Percentiles rank a stretch among this genome's conserved stretches.
phyloP scores from a whole-genome alignment of 2,113 vertebrate species.

The Calyptommatus sinebrachiatus region DNA sequence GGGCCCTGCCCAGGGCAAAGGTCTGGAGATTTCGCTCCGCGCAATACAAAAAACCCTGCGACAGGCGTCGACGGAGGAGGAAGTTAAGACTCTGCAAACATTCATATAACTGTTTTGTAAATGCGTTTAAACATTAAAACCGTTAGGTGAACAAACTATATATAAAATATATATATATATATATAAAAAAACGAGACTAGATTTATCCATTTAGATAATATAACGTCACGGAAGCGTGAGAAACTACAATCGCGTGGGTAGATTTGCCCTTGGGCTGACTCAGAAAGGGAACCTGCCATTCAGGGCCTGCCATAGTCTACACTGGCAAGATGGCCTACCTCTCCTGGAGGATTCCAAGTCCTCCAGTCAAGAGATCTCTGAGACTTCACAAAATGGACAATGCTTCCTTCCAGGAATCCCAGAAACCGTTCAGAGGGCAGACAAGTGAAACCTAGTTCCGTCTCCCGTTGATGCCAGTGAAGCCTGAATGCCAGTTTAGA shows the following conservation, averaged over 20 bases:
- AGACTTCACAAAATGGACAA: background rate
- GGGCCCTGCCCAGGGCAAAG: background rate
- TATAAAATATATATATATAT: conserved; percentile 34
- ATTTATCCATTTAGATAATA: background rate
- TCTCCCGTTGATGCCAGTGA: background rate
- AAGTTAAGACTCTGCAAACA: fast-evolving
- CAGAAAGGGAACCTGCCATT: no score
- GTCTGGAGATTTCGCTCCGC: fast-evolving
- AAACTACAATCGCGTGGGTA: background rate
- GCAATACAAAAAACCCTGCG: fast-evolving
- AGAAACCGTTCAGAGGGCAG: background rate
- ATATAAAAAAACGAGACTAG: background rate
- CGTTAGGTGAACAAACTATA: conserved; percentile 22
- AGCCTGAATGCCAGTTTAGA: background rate
- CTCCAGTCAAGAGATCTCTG: background rate
- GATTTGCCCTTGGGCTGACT: no score
- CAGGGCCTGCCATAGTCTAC: no score
- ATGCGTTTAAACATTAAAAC: conserved; percentile 10
- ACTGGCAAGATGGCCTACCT: no score
- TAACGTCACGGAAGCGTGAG: conserved; percentile 13
- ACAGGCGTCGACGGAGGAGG: background rate
- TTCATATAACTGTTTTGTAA: conserved; percentile 11
- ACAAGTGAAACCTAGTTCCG: background rate
- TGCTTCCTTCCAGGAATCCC: background rate
- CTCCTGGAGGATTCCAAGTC: fast-evolving